A percentile compares a stretch with the other conserved stretches of the same genome.
phyloP scores from a whole-genome alignment of 2,888 invertebrate species.

The Drosophila longiperda region DNA sequence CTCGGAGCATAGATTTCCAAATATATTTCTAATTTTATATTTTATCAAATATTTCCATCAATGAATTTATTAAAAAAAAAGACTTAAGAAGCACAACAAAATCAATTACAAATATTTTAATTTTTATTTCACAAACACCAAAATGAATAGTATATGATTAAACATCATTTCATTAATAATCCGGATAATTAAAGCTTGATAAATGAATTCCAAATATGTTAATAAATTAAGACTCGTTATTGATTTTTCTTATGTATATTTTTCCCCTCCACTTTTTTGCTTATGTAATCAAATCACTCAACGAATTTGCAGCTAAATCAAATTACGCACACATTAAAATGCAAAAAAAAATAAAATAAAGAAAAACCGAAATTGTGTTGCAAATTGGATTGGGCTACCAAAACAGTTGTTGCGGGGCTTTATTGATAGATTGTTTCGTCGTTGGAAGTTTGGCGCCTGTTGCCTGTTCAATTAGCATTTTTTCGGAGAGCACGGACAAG shows the following conservation, averaged over 20 bases:
- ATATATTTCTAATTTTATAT: background rate
- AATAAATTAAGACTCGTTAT: slow-evolving; percentile 19
- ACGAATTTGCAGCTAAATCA: slow-evolving; percentile 67
- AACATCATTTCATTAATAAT: slow-evolving; percentile 17
- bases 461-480: slow-evolving; percentile 71
- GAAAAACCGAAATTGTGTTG: slow-evolving; percentile 23
- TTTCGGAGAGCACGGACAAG: slow-evolving; percentile 44
- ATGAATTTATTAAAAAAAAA: background rate
- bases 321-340: slow-evolving; percentile 60
- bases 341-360: slow-evolving; percentile 20
- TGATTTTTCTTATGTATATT: slow-evolving; percentile 26
- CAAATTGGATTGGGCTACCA: slow-evolving; percentile 40
- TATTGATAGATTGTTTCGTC: slow-evolving; percentile 60
- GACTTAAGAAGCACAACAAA: background rate
- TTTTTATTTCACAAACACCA: background rate
- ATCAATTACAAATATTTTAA: background rate
- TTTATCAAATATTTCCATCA: background rate
- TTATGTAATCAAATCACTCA: slow-evolving; percentile 70
- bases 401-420: slow-evolving; percentile 25
- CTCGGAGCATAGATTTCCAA: background rate
- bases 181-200: background rate
- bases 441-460: slow-evolving; percentile 58
- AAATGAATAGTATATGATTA: background rate
- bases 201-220: slow-evolving; percentile 16
- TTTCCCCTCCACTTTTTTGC: slow-evolving; percentile 16